Evolutionary conservation across 2,797 vertebrate species (phyloP).

Genomic region (Saxicola maurus): DNA sequence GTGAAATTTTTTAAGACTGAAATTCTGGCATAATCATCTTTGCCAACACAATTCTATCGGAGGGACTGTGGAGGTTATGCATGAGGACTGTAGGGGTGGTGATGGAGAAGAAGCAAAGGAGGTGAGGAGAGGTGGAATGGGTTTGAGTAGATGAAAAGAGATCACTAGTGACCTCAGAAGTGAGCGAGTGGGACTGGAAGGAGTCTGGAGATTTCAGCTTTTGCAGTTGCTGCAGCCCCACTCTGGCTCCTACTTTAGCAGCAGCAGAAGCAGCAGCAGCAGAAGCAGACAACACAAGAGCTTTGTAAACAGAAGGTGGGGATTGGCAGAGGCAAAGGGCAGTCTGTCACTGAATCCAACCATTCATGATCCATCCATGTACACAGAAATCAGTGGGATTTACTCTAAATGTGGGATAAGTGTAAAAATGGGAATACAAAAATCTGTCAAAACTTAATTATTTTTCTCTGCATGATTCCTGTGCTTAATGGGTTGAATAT

Average conservation of each 20-base stretch:
- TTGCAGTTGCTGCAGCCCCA: neutral
- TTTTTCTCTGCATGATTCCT: neutral
- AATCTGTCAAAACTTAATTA: neutral
- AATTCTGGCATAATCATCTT: neutral
- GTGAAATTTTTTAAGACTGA: neutral
- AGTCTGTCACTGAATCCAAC: neutral
- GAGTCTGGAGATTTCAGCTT: neutral
- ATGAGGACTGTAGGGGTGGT: neutral
- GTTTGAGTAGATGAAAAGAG: neutral
- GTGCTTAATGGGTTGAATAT: neutral
- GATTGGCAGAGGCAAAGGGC: neutral
- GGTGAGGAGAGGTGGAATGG: neutral
- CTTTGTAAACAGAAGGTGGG: neutral
- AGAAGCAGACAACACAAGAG: neutral
- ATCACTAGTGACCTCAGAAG: neutral
- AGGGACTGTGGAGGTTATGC: neutral
- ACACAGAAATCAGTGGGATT: neutral
- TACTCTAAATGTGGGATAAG: neutral
- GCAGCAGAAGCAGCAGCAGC: neutral
- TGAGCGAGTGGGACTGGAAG: fast-evolving
- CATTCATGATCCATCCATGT: neutral
- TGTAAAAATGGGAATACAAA: neutral
- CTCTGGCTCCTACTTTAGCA: neutral
- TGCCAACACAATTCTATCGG: neutral
- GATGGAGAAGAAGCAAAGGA: neutral